Percentiles rank a stretch among this genome's conserved stretches.
Evolutionary conservation across 2,888 invertebrate genomes (phyloP).

Genomic region (Trissolcus japonicus): DNA sequence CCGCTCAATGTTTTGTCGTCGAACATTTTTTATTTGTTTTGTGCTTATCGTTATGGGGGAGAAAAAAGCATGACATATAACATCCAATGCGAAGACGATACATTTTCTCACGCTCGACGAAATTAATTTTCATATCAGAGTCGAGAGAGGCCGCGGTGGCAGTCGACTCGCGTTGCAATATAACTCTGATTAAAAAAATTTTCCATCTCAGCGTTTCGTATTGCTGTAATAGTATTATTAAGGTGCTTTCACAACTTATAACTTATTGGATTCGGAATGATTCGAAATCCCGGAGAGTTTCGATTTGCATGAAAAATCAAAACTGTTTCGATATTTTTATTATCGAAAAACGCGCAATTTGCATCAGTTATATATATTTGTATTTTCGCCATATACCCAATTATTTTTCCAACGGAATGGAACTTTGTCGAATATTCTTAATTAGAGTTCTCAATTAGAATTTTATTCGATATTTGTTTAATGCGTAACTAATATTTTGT

Average conservation of each 20-base stretch:
- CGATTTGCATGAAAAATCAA: not conserved
- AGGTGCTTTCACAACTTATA: conserved; percentile 1
- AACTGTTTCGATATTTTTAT: too few relatives aligned
- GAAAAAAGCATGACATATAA: not conserved
- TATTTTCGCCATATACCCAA: too few relatives aligned
- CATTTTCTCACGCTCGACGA: conserved; percentile 12
- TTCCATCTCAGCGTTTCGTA: conserved; percentile 1
- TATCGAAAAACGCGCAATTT: too few relatives aligned
- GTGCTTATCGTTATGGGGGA: conserved; percentile 6
- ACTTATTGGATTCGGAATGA: conserved; percentile 3
- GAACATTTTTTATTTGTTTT: not conserved
- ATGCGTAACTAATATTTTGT: too few relatives aligned
- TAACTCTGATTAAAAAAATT: conserved; percentile 11
- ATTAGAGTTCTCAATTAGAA: too few relatives aligned
- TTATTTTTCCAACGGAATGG: too few relatives aligned
- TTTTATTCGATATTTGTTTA: too few relatives aligned
- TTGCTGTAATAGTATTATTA: conserved; percentile 15
- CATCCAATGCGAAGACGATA: conserved; percentile 9
- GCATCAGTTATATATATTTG: too few relatives aligned
- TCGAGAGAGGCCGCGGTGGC: not conserved
- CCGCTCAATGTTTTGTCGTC: conserved; percentile 19
- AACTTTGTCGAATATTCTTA: too few relatives aligned
- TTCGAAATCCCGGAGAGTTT: not conserved
- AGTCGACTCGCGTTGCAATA: conserved; percentile 9
- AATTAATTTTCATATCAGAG: conserved; percentile 25